These are phyloP conservation scores for Propithecus coquereli DNA, from an alignment of 2,113 vertebrate genomes.

Conservation along the genomic window DNA sequence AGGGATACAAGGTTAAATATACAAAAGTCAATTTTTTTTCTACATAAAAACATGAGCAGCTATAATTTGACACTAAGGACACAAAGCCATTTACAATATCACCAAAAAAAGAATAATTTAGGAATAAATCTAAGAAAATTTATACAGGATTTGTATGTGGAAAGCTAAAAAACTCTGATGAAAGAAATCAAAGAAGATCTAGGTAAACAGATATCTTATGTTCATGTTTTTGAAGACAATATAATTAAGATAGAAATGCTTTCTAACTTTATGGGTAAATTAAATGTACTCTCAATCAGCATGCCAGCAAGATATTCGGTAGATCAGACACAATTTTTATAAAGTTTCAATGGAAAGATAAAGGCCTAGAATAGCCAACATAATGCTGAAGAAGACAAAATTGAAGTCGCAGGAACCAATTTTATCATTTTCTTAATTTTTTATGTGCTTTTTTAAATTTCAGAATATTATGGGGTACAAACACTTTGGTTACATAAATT, in stretches of 20 bases:
- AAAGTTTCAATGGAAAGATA: neutral
- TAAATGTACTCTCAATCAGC: neutral
- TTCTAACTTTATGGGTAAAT: neutral
- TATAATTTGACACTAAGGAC: neutral
- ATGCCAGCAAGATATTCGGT: neutral
- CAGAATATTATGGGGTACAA: too few species aligned
- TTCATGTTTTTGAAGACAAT: neutral
- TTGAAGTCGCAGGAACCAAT: neutral
- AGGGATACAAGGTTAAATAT: neutral
- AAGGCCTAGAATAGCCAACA: neutral
- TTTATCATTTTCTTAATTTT: neutral
- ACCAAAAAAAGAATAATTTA: neutral
- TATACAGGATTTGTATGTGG: neutral
- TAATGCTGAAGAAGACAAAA: neutral
- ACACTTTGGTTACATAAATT: too few species aligned
- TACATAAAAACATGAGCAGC: neutral
- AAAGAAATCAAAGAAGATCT: neutral
- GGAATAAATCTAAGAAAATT: neutral
- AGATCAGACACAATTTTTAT: neutral
- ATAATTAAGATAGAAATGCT: neutral
- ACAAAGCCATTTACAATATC: neutral
- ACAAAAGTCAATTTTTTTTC: neutral
- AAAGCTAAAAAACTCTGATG: neutral
- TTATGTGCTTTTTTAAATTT: too few species aligned
- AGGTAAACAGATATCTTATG: neutral